A percentile compares a stretch with the other conserved stretches of the same genome.
phyloP scores from a whole-genome alignment of 2,888 invertebrate genomes.

The Hypomecis atomaria region DNA sequence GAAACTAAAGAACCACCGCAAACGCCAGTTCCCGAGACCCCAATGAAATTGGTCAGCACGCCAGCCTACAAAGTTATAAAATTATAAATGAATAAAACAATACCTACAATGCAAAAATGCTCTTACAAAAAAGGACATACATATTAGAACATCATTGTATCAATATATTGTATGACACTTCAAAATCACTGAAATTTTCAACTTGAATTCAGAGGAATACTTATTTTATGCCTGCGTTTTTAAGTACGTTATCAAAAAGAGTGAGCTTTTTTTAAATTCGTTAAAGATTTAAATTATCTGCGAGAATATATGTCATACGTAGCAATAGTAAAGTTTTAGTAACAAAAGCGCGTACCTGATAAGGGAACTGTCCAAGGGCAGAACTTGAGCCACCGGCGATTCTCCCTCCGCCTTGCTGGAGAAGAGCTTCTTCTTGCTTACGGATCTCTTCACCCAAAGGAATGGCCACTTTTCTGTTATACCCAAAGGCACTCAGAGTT shows the following conservation, averaged over 20 bases:
- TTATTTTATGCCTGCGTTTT: no score
- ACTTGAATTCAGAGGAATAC: no score
- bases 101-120: neutral
- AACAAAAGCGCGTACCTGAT: slow-evolving; percentile 39
- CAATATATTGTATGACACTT: no score
- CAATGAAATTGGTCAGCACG: slow-evolving; percentile 32
- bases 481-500: slow-evolving; percentile 7
- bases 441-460: slow-evolving; percentile 24
- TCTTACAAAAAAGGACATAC: neutral
- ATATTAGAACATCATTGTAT: no score
- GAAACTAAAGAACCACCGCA: slow-evolving; percentile 57
- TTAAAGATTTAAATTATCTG: no score
- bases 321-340: neutral
- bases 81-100: neutral
- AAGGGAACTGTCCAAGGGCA: slow-evolving; percentile 39
- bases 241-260: no score
- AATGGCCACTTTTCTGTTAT: slow-evolving; percentile 8
- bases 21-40: slow-evolving; percentile 34
- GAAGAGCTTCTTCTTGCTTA: slow-evolving; percentile 27
- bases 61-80: slow-evolving; percentile 40
- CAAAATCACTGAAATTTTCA: no score
- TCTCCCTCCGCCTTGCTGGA: slow-evolving; percentile 29
- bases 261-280: no score
- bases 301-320: no score
- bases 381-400: slow-evolving; percentile 43